These are phyloP conservation scores for Pteropus alecto DNA, from an alignment of 2,113 vertebrate species.

Conservation along the genomic window DNA sequence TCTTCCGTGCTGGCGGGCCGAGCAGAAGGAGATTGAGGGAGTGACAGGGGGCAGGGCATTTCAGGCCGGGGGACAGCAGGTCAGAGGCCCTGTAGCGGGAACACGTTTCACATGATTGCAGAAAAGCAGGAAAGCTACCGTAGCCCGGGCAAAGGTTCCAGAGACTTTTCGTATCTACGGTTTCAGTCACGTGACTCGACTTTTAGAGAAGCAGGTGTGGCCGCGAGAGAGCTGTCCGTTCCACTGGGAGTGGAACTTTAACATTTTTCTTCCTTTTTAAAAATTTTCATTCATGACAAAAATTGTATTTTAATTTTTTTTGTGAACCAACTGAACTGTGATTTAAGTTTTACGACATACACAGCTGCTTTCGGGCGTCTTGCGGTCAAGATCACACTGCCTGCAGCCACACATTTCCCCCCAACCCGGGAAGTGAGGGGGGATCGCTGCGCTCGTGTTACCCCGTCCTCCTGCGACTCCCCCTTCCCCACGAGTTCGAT, in stretches of 20 bases:
- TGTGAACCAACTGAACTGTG: neutral
- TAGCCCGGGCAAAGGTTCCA: neutral
- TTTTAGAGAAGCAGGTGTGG: neutral
- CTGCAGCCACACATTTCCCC: neutral
- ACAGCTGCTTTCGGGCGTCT: neutral
- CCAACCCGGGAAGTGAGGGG: neutral
- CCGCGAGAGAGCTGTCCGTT: too few species aligned
- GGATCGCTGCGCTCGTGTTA: neutral
- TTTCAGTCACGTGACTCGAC: neutral
- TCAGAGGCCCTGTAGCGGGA: neutral
- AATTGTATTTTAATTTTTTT: neutral
- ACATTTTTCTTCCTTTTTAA: neutral
- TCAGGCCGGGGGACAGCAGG: too few species aligned
- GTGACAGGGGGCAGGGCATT: neutral
- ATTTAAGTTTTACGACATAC: neutral
- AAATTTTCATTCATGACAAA: neutral
- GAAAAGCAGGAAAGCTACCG: neutral
- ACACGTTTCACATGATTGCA: neutral
- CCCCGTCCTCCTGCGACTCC: neutral
- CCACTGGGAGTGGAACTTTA: neutral
- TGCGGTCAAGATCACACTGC: neutral
- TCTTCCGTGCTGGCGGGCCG: neutral
- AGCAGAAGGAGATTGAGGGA: neutral
- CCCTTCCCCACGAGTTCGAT: neutral
- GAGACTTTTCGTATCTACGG: neutral